Evolutionary conservation across 1,140 invertebrate species (phyloP).

Genomic region (Lanistes nyassanus): DNA sequence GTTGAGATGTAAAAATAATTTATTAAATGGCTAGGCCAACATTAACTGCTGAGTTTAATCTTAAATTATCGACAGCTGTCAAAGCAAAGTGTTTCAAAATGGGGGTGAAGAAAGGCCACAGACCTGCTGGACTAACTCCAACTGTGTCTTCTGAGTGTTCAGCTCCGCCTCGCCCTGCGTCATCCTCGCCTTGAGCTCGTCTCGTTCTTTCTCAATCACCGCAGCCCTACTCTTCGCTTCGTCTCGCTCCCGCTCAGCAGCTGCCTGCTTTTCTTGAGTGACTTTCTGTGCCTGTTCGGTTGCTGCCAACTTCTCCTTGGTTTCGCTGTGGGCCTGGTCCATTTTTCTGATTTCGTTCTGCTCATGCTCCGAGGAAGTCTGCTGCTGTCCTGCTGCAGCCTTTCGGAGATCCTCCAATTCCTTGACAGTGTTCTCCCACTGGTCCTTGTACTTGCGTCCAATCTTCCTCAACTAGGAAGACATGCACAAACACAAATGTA

Average conservation of each 20-base stretch:
- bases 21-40: no score
- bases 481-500: conserved; percentile 9
- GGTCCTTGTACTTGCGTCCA: conserved; percentile 91
- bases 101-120: background rate
- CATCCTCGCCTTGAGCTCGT: conserved; percentile 39
- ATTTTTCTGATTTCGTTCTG: background rate
- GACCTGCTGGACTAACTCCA: conserved; percentile 67
- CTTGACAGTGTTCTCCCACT: conserved; percentile 76
- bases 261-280: conserved; percentile 9
- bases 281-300: conserved; percentile 22
- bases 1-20: background rate
- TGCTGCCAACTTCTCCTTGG: conserved; percentile 14
- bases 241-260: conserved; percentile 20
- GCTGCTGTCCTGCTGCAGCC: conserved; percentile 32
- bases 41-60: background rate
- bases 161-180: conserved; percentile 67
- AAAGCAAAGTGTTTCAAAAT: no score
- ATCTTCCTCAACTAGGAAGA: conserved; percentile 81
- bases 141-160: conserved; percentile 34
- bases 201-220: conserved; percentile 50
- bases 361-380: conserved; percentile 1
- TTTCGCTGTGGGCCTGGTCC: conserved; percentile 15
- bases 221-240: conserved; percentile 37
- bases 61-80: no score
- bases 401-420: conserved; percentile 47